These are phyloP conservation scores for Agonopterix arenella DNA, from an alignment of 2,888 invertebrate genomes.

Conservation along the genomic window DNA sequence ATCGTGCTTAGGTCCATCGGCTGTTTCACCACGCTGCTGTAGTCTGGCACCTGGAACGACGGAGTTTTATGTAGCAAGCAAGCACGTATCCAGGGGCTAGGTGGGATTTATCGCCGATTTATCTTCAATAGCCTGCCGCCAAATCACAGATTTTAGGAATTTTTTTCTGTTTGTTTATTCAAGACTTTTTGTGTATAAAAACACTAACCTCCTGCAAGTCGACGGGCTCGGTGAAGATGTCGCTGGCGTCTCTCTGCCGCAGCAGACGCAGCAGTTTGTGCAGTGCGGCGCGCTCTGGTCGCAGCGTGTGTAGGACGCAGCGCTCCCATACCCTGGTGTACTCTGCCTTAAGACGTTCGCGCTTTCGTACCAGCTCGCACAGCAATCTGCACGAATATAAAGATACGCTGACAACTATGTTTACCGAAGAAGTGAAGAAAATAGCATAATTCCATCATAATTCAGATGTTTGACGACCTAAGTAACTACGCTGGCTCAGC, in stretches of 20 bases:
- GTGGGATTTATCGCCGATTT: too few relatives aligned
- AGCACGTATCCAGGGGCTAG: too few relatives aligned
- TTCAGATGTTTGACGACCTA: too few relatives aligned
- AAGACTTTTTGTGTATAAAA: neutral
- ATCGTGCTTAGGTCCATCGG: constrained; percentile 81
- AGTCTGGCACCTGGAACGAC: constrained; percentile 87
- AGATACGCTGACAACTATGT: neutral
- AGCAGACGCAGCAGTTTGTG: constrained; percentile 86
- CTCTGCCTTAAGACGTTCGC: constrained; percentile 96
- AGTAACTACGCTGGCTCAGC: too few relatives aligned
- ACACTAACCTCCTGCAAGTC: constrained; percentile 83
- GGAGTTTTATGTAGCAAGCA: too few relatives aligned
- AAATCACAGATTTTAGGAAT: too few relatives aligned
- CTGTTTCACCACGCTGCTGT: constrained; percentile 73
- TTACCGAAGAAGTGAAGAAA: too few relatives aligned
- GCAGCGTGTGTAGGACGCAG: constrained; percentile 86
- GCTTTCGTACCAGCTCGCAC: constrained; percentile 95
- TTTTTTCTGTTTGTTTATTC: too few relatives aligned
- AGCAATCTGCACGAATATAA: constrained; percentile 74
- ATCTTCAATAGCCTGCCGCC: too few relatives aligned
- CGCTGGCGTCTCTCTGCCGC: constrained; percentile 86
- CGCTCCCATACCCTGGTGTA: constrained; percentile 88
- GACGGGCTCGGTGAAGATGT: constrained; percentile 96
- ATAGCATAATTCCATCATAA: too few relatives aligned
- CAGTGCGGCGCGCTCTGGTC: constrained; percentile 88